Base-by-base conservation (phyloP, 2,113 vertebrate species). In the Microcebus tavaratra region DNA sequence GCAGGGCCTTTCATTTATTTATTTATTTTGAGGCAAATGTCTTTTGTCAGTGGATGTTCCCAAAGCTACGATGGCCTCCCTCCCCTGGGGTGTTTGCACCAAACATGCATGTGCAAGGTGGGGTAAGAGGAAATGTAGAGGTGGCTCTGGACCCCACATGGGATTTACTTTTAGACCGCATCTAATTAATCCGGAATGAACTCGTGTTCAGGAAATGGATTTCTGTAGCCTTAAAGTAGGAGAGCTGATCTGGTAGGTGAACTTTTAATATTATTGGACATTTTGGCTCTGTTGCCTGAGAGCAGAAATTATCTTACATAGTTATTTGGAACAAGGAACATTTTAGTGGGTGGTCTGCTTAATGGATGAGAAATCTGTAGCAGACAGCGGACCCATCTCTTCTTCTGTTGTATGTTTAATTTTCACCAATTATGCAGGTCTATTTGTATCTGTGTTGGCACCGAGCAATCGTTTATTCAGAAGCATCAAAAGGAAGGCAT, bases 401-500 rank as follows among this genome's bases (percentile, higher is more conserved):
- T 55, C 75, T 36, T 61, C 83, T 80, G 78, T 45, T 76, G 21
- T 73, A 59, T 75, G 34, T 91, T 96, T 94, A 87, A 96, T 97
- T 97, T 79, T 70, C 72, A 61, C 78, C 86, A 80, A 11, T 96
- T 93, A 95, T 14, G 34, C 68, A n/a, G 53, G 39, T 70, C 73
- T 83, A 0, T 88, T 96, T 94, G 80, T 57, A 55, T 63, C 87
- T 79, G 31, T 39, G 2, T 95, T 39, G 94, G 95, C 39, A 12
- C 90, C 72, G 87, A 92, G 92, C 80, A 80, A 39, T 73, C 65
- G 93, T 80, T 94, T 96, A 76, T 84, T 97, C 91, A 84, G 48
- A 61, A 93, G 78, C 76, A 9, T 88, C 82, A 39, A 45, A 91
- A 63, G 73, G 65, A 72, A 81, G 75, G 57, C 34, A 18, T 11